Conservation (phyloP, 2,888 invertebrate species). For the Tupiocoris notatus region DNA sequence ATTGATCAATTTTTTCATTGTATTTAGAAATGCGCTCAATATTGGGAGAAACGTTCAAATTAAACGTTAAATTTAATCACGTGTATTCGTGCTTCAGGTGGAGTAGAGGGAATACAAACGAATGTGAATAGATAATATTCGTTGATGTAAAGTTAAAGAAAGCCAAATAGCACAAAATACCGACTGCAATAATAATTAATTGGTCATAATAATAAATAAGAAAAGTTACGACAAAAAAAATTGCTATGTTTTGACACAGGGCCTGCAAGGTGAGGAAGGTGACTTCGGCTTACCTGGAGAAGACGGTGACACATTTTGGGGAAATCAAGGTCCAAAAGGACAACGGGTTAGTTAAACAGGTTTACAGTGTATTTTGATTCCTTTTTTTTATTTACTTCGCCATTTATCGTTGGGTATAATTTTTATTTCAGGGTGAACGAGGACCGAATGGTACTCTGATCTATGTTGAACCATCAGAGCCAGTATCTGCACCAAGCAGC, state of each 20-base stretch:
- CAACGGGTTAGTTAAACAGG: background rate
- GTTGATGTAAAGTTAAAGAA: too few species aligned
- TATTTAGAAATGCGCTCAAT: too few species aligned
- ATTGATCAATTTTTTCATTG: too few species aligned
- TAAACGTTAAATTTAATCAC: too few species aligned
- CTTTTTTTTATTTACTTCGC: background rate
- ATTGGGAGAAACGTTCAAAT: too few species aligned
- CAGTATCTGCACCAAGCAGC: background rate
- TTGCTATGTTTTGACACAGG: conserved; percentile 45
- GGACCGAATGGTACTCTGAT: background rate
- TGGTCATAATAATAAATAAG: background rate
- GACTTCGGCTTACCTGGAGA: conserved; percentile 63
- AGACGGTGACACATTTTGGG: conserved; percentile 56
- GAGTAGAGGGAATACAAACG: too few species aligned
- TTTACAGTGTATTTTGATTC: too few species aligned
- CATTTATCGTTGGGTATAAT: too few species aligned
- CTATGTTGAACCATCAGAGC: background rate
- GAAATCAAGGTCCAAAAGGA: conserved; percentile 48
- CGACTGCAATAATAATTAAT: too few species aligned
- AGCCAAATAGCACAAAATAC: too few species aligned
- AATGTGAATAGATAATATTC: too few species aligned
- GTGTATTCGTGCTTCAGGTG: too few species aligned
- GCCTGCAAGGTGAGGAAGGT: conserved; percentile 47
- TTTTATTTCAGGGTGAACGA: conserved; percentile 6
- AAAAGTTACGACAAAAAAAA: background rate